These are phyloP conservation scores for Oligia strigilis DNA, from an alignment of 2,888 invertebrate genomes.

Conservation along the genomic window DNA sequence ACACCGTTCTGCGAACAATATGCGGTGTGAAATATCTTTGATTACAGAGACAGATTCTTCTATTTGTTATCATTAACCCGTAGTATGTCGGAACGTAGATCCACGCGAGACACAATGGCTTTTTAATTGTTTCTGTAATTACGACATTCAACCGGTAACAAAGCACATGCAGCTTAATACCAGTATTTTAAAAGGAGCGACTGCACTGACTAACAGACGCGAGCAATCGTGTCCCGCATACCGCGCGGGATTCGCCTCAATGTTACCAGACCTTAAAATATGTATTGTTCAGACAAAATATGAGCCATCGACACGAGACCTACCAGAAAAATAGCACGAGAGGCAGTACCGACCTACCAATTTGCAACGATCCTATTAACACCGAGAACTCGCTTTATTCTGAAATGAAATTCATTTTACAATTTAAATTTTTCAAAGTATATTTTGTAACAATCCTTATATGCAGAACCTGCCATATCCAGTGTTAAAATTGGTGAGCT, in stretches of 20 bases:
- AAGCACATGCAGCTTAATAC: too few species aligned
- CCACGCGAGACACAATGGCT: too few species aligned
- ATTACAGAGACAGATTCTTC: too few species aligned
- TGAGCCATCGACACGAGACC: neutral
- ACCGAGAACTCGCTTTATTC: neutral
- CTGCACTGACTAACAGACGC: too few species aligned
- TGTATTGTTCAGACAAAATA: neutral
- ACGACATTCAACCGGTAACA: too few species aligned
- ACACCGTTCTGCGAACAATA: too few species aligned
- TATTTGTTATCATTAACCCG: too few species aligned
- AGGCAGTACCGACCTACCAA: neutral
- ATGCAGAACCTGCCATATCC: constrained; percentile 30
- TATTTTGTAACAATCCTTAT: constrained; percentile 24
- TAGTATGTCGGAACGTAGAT: too few species aligned
- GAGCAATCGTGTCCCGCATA: neutral
- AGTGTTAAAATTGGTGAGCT: constrained; percentile 43
- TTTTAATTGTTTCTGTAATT: too few species aligned
- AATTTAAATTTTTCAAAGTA: constrained; percentile 7
- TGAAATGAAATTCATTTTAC: constrained; percentile 18
- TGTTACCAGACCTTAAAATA: neutral
- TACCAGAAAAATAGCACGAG: neutral
- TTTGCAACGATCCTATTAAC: neutral
- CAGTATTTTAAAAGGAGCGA: too few species aligned
- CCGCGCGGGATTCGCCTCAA: neutral
- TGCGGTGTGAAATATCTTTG: too few species aligned